Evolutionary conservation across 2,113 vertebrate species (phyloP).

Genomic region (Dendropsophus ebraccatus): DNA sequence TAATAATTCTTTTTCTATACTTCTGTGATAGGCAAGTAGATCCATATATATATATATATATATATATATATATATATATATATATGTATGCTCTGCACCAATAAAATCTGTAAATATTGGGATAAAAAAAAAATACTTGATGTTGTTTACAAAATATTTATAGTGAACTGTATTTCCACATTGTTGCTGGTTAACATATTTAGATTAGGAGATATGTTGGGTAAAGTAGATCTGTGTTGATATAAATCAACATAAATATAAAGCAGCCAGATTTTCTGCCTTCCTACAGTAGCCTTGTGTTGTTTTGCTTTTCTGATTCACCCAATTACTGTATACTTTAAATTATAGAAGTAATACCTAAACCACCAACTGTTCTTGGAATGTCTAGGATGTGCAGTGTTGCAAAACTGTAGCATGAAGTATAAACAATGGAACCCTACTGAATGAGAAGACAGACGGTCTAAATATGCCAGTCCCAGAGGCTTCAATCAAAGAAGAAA

Average conservation of each 20-base stretch:
- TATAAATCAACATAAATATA: constrained; percentile 5
- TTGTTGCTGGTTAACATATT: neutral
- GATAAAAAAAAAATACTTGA: too few relatives aligned
- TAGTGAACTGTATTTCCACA: neutral
- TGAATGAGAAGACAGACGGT: constrained; percentile 72
- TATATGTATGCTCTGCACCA: too few relatives aligned
- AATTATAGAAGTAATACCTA: constrained; percentile 81
- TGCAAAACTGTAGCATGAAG: constrained; percentile 75
- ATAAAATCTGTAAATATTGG: too few relatives aligned
- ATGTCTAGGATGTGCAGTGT: constrained; percentile 69
- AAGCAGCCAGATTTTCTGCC: constrained; percentile 25
- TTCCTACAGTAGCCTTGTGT: constrained; percentile 64
- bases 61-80: too few relatives aligned
- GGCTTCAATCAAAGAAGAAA: constrained; percentile 76
- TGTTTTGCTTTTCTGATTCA: constrained; percentile 70
- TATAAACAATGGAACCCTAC: constrained; percentile 77
- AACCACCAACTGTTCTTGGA: constrained; percentile 75
- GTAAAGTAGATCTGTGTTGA: constrained; percentile 1
- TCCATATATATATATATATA: too few relatives aligned
- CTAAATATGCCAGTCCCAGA: constrained; percentile 72
- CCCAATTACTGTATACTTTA: constrained; percentile 75
- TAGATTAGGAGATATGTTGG: neutral
- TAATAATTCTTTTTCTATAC: too few relatives aligned
- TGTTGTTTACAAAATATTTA: neutral
- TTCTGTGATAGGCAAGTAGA: too few relatives aligned